Conservation (phyloP, 2,888 invertebrate genomes). For the Atethmia centrago region DNA sequence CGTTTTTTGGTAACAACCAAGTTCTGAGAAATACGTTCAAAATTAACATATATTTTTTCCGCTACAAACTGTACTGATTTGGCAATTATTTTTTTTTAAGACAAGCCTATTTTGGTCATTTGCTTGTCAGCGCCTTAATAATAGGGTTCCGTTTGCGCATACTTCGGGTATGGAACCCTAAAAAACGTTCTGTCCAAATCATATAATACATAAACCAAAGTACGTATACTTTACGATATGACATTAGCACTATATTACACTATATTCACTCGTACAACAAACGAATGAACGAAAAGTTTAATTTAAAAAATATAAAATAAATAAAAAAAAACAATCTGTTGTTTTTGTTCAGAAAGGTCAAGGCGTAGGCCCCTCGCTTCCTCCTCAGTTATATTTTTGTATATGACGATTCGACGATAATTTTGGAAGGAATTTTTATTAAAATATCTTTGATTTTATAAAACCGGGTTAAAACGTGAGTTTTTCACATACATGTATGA, state of each 20-base stretch:
- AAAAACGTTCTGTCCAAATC: not conserved
- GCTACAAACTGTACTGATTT: no score
- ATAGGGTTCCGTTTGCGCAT: no score
- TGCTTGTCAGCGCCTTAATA: no score
- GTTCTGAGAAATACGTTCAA: no score
- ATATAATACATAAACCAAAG: not conserved
- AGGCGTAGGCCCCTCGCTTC: constrained; percentile 48
- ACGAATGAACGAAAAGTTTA: constrained; percentile 19
- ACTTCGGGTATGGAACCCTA: no score
- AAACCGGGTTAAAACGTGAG: not conserved
- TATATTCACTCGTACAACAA: not conserved
- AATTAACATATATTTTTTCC: no score
- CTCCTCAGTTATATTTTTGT: constrained; percentile 45
- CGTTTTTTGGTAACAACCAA: no score
- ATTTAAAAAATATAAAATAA: constrained; percentile 7
- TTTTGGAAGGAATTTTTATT: constrained; percentile 33
- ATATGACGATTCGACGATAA: constrained; percentile 47
- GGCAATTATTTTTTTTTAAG: no score
- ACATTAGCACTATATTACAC: no score
- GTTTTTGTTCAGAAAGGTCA: constrained; percentile 49
- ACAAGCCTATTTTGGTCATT: no score
- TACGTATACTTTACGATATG: constrained; percentile 3
- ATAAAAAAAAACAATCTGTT: constrained; percentile 26
- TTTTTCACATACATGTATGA: not conserved
- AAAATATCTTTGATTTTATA: constrained; percentile 6